A percentile compares a stretch with the other conserved stretches of the same genome.
Conservation (phyloP, 23 tunicate species). For the Trididemnum clinides region DNA sequence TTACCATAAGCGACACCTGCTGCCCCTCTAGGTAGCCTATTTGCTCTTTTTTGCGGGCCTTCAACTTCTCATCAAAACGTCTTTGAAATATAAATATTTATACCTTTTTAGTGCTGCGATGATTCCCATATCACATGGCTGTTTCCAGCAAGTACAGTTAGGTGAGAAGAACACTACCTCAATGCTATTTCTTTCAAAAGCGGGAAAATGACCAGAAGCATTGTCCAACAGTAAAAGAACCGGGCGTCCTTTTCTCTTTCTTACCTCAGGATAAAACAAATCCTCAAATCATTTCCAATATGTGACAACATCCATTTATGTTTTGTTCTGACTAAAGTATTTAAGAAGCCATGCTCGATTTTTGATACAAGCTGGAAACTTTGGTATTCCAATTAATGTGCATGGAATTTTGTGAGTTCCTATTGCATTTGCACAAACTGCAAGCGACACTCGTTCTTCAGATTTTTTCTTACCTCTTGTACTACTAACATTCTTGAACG, state of each 20-base stretch:
- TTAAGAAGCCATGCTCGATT: too few relatives aligned
- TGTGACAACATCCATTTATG: background rate
- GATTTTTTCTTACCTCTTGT: background rate
- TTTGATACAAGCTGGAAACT: background rate
- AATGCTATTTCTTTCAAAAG: background rate
- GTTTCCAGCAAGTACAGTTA: slow-evolving; percentile 8
- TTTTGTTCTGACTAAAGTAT: too few relatives aligned
- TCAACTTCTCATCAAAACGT: background rate
- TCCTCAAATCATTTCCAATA: slow-evolving; percentile 2
- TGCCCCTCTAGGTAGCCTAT: slow-evolving; percentile 6
- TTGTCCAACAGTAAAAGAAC: slow-evolving; percentile 8
- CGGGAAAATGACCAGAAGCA: slow-evolving; percentile 1
- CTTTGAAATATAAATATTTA: background rate
- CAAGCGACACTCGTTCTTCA: background rate
- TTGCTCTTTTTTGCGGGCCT: background rate
- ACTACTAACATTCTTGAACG: background rate
- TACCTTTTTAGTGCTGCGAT: slow-evolving; percentile 42
- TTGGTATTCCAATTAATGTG: slow-evolving; percentile 2
- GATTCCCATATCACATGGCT: too few relatives aligned
- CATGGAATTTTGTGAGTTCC: slow-evolving; percentile 7
- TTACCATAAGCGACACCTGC: slow-evolving; percentile 42
- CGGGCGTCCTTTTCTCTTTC: background rate
- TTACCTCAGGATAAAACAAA: background rate
- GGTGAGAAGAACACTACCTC: background rate
- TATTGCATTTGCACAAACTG: background rate